These are phyloP conservation scores for Rhinichthys klamathensis DNA, from an alignment of 2,113 vertebrate species.

Conservation along the genomic window DNA sequence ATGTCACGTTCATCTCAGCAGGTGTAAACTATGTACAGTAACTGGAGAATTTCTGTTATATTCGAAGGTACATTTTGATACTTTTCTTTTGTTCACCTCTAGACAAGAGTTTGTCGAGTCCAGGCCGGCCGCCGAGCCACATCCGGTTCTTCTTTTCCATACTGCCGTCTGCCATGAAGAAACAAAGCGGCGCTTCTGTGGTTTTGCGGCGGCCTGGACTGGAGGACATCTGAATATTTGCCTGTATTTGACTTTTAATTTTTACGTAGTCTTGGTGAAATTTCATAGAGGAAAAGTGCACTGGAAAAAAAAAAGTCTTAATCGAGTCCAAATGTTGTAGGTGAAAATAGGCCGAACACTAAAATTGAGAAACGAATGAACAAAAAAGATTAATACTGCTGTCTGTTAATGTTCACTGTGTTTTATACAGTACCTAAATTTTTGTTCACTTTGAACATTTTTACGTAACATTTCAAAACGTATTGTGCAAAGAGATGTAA, in stretches of 20 bases:
- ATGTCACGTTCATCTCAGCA: slow-evolving; percentile 69
- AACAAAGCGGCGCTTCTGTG: slow-evolving; percentile 75
- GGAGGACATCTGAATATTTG: slow-evolving; percentile 71
- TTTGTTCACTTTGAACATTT: slow-evolving; percentile 99
- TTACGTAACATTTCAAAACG: slow-evolving; percentile 98
- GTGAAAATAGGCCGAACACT: slow-evolving; percentile 83
- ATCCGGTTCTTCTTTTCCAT: slow-evolving; percentile 65
- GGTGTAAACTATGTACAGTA: slow-evolving; percentile 94
- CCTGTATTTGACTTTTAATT: slow-evolving; percentile 75
- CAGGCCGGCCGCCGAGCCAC: slow-evolving; percentile 21
- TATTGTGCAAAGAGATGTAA: slow-evolving; percentile 99
- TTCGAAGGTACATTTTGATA: slow-evolving; percentile 79
- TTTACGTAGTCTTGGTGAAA: slow-evolving; percentile 87
- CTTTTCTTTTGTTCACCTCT: slow-evolving; percentile 50
- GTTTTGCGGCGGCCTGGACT: slow-evolving; percentile 93
- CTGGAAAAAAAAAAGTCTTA: slow-evolving; percentile 88
- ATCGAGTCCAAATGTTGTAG: slow-evolving; percentile 93
- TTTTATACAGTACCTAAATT: slow-evolving; percentile 98
- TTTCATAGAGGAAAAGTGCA: slow-evolving; percentile 91
- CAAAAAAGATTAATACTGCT: slow-evolving; percentile 88
- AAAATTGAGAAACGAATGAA: slow-evolving; percentile 68
- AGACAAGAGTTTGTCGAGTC: slow-evolving; percentile 60
- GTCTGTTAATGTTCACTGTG: slow-evolving; percentile 99
- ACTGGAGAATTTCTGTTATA: slow-evolving; percentile 71
- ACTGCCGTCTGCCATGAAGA: slow-evolving; percentile 79